Base-by-base conservation (phyloP, 2,888 invertebrate genomes). In the Sphaeridia pumilis region DNA sequence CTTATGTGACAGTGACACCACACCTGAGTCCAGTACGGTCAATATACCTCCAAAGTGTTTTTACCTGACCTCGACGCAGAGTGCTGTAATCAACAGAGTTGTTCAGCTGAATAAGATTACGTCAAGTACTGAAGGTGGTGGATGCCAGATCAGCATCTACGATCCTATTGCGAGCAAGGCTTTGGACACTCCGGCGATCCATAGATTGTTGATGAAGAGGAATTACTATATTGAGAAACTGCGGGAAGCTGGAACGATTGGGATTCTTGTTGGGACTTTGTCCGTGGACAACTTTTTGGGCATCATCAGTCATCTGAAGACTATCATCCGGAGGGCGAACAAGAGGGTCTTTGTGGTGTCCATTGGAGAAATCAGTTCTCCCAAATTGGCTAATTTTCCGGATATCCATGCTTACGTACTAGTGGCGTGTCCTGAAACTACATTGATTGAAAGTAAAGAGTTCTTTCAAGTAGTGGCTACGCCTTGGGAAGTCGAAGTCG, bases 341-440 rank as follows among this genome's bases (percentile, higher is more conserved):
- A 93, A 92, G 68, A 92, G 88, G 69, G 82, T 83, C 59, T 94
- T 95, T 68, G 82, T 89, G 43, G 81, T 97, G 51, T 87, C 87
- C 24, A 87, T 97, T 49, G 97, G 95, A 4, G 92, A 93, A 70
- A 84, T 93, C 2, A 95, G 90, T 74, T 84, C 87, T 12, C 84
- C 89, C 0, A 98, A 98, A 71, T 73, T 98, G 56, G 92, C 93
- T 0, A 98, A 98, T 73, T 93, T 95, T 70, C 81, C 85, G 51
- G 88, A 89, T 80, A 83, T 97, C 59, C 94, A 97, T 67, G 79
- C 87, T 41, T 98, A 88, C 72, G 87, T 94, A 1, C 76, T 89
- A 66, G 80, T 98, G 48, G 83, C 92, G 0, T 98, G 97, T 69
- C 82, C 92, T 2, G 88, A 93, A 92, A 87, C 67, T 83, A 86